phyloP scores from a whole-genome alignment of 2,797 vertebrate genomes.

The Lemur catta region DNA sequence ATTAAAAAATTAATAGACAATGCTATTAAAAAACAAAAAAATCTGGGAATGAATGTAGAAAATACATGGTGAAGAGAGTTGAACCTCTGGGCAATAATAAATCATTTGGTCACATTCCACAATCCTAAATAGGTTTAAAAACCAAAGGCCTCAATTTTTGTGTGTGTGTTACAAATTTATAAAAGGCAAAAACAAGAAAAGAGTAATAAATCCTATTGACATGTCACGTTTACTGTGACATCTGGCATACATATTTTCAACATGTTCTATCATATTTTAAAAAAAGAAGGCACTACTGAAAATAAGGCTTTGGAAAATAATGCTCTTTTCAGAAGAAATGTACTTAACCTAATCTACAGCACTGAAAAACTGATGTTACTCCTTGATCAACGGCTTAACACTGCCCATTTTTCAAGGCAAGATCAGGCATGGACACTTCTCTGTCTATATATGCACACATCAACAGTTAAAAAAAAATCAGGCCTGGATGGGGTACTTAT shows the following conservation, averaged over 20 bases:
- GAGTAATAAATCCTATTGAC: neutral
- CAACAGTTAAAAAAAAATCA: slow-evolving; percentile 21
- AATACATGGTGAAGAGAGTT: slow-evolving; percentile 23
- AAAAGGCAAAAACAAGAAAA: slow-evolving; percentile 52
- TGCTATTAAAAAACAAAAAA: slow-evolving; percentile 30
- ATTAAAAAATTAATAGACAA: neutral
- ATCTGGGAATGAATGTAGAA: neutral
- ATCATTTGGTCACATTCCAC: neutral
- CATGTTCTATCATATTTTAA: neutral
- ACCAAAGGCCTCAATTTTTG: slow-evolving; percentile 2
- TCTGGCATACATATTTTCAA: neutral
- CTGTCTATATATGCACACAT: neutral
- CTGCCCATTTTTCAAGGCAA: slow-evolving; percentile 58
- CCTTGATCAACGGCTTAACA: slow-evolving; percentile 25
- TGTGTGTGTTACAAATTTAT: neutral
- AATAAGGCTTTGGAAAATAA: slow-evolving; percentile 57
- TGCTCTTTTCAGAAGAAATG: slow-evolving; percentile 50
- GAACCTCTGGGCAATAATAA: neutral
- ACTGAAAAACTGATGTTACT: slow-evolving; percentile 51
- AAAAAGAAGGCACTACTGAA: slow-evolving; percentile 26
- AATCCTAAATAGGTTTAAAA: slow-evolving; percentile 53
- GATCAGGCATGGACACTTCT: neutral
- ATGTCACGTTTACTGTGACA: slow-evolving; percentile 10
- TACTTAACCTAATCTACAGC: slow-evolving; percentile 20
- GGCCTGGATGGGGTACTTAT: neutral